phyloP scores from a whole-genome alignment of 2,113 vertebrate species.

The Perca fluviatilis region DNA sequence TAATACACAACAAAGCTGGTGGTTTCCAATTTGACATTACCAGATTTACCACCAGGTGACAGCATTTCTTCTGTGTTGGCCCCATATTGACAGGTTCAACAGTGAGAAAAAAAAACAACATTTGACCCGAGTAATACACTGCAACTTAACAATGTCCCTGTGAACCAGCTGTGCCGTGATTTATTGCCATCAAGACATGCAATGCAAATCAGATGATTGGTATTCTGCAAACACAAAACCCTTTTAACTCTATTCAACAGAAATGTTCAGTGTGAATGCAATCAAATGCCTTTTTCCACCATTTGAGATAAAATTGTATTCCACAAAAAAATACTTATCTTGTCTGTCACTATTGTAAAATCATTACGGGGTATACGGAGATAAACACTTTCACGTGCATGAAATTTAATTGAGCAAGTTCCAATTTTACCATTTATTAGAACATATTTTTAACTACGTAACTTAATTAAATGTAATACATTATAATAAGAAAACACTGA shows the following conservation, averaged over 20 bases:
- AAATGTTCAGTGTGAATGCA: slow-evolving; percentile 33
- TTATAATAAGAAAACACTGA: neutral
- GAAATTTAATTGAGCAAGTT: slow-evolving; percentile 31
- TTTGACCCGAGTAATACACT: slow-evolving; percentile 39
- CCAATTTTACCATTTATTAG: slow-evolving; percentile 15
- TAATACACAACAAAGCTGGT: neutral
- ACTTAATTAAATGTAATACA: slow-evolving; percentile 10
- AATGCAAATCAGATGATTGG: slow-evolving; percentile 46
- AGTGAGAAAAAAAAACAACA: neutral
- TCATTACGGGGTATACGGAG: slow-evolving; percentile 29
- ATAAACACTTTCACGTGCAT: slow-evolving; percentile 30
- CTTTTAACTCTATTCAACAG: slow-evolving; percentile 40
- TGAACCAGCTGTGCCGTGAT: slow-evolving; percentile 16
- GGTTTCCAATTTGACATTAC: slow-evolving; percentile 22
- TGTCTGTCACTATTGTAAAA: slow-evolving; percentile 44
- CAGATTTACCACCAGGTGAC: slow-evolving; percentile 70
- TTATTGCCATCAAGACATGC: slow-evolving; percentile 20
- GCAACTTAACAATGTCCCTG: slow-evolving; percentile 9
- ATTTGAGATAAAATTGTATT: slow-evolving; percentile 40
- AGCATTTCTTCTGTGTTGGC: slow-evolving; percentile 59
- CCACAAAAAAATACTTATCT: slow-evolving; percentile 34
- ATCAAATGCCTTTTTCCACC: slow-evolving; percentile 32
- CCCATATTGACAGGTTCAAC: slow-evolving; percentile 26
- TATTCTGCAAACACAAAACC: slow-evolving; percentile 29
- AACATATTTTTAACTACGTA: slow-evolving; percentile 12